Conservation (phyloP, 2,888 invertebrate genomes). For the Pseudococcus viburni region DNA sequence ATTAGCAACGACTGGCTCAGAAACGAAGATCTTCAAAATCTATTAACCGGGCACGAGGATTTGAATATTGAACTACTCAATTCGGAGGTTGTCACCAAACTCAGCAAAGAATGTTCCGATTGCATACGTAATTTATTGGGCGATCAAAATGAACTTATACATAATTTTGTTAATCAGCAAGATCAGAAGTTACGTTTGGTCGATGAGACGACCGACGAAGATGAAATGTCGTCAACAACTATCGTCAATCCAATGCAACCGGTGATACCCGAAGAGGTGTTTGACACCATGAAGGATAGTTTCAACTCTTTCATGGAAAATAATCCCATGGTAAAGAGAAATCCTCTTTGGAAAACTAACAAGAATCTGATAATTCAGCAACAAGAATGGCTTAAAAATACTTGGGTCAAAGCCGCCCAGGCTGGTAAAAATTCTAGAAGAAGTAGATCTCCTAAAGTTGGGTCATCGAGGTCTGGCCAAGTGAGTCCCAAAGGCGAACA, state of each 20-base stretch:
- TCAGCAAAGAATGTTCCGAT: slow-evolving; percentile 14
- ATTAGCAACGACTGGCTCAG: slow-evolving; percentile 48
- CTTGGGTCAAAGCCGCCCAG: neutral
- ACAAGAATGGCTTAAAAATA: slow-evolving; percentile 19
- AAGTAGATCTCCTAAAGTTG: neutral
- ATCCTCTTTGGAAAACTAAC: neutral
- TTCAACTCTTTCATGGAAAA: slow-evolving; percentile 12
- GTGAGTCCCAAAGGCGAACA: neutral
- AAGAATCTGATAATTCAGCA: slow-evolving; percentile 1
- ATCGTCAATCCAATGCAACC: slow-evolving; percentile 1
- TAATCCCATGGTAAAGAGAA: neutral
- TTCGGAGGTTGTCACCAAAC: neutral
- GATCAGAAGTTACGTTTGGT: neutral
- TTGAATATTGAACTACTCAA: slow-evolving; percentile 38
- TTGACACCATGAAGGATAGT: neutral
- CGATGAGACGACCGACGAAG: neutral
- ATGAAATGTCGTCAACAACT: neutral
- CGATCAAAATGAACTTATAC: neutral
- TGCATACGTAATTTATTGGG: neutral
- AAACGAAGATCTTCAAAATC: slow-evolving; percentile 34
- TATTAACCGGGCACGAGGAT: slow-evolving; percentile 2
- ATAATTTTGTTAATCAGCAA: neutral
- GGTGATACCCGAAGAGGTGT: slow-evolving; percentile 32
- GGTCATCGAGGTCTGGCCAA: neutral
- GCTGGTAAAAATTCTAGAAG: neutral